Evolutionary conservation across 1,140 invertebrate species (phyloP).

Genomic region (Catajapyx aquilonaris): DNA sequence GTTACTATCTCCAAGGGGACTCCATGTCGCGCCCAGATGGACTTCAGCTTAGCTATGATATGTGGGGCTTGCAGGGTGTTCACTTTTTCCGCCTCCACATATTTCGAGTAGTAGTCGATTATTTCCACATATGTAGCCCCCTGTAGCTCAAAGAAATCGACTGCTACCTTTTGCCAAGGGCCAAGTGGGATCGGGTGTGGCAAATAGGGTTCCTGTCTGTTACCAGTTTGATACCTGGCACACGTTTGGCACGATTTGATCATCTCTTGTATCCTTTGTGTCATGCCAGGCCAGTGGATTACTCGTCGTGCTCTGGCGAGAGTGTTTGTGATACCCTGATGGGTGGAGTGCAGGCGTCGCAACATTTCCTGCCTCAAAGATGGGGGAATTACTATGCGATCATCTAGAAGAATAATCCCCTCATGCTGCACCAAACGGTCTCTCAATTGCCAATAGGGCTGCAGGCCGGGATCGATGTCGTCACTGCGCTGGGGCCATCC

Average conservation of each 20-base stretch:
- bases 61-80: background rate
- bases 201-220: background rate
- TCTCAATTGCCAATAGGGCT: conserved; percentile 10
- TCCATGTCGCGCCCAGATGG: conserved; percentile 5
- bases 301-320: background rate
- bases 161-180: background rate
- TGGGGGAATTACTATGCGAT: conserved; percentile 16
- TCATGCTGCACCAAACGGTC: conserved; percentile 12
- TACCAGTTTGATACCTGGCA: background rate
- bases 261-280: background rate
- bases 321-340: conserved; percentile 15
- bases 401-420: conserved; percentile 14
- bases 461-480: conserved; percentile 1
- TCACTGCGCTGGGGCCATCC: conserved; percentile 10
- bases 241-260: background rate
- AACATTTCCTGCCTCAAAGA: conserved; percentile 14
- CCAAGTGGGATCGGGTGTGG: background rate
- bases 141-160: background rate
- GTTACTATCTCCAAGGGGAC: conserved; percentile 6
- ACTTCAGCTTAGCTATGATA: background rate
- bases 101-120: background rate
- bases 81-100: background rate
- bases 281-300: background rate
- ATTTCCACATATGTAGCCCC: background rate
- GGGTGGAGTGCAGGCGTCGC: conserved; percentile 14